Percentiles rank a stretch among this genome's conserved stretches.
These are phyloP conservation scores for Emydura subglobosa DNA, from an alignment of 2,113 vertebrate genomes.

Conservation along the genomic window DNA sequence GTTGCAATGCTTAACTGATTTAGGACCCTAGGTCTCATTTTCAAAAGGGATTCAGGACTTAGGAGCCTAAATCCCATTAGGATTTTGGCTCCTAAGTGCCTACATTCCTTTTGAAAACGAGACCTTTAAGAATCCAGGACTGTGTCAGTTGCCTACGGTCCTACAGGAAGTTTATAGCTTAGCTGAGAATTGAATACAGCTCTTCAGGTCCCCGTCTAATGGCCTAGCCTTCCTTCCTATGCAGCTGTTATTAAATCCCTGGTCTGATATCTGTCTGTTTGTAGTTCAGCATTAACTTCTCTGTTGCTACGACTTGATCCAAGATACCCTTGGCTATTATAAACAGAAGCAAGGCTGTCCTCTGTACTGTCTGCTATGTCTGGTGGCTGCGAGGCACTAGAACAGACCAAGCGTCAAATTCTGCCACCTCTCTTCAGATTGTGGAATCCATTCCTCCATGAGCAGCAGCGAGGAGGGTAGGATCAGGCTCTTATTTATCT, in stretches of 20 bases:
- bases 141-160: background rate
- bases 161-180: background rate
- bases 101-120: no score
- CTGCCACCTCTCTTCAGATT: no score
- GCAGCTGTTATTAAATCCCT: no score
- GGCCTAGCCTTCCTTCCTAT: background rate
- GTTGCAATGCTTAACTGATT: no score
- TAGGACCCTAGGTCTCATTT: no score
- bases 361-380: background rate
- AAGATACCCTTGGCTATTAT: fast-evolving
- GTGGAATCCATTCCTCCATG: no score
- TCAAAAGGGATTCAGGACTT: no score
- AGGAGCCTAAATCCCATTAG: no score
- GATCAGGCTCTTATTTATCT: no score
- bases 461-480: no score
- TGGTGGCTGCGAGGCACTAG: background rate
- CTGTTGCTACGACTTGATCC: background rate
- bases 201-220: background rate
- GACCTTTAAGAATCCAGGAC: background rate
- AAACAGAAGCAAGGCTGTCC: background rate
- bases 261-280: background rate
- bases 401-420: no score
- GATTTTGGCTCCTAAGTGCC: no score
- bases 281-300: background rate
- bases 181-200: background rate